Base-by-base conservation (phyloP, 2,888 invertebrate species). In the Phengaris arion region DNA sequence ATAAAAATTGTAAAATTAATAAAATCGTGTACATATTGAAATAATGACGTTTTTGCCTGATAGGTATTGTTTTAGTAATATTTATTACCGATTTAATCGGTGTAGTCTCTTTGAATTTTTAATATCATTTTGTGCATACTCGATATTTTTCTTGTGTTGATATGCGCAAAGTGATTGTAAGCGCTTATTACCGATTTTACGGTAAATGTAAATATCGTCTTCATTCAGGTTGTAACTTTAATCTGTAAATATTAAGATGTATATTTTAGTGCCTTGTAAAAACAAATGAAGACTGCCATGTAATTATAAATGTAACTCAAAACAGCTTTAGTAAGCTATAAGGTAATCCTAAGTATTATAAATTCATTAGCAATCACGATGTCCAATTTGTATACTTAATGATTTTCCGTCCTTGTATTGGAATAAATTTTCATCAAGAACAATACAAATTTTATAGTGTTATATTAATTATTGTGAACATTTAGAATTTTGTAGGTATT, bases 131-230 rank as follows among this genome's bases (percentile, higher is more conserved):
- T 92, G 92, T 87, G 92, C 92, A 91, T 92, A 84, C 81, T 85
- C 85, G 85, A 86, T 22, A 85, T 85, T 84, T 79, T 82, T 84
- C 81, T 79, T 78, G 77, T 75, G 83, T 86, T 85, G 82, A 88
- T 89, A 86, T 93, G 93, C 92, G 90, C 93, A 91, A 91, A 93
- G 89, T 93, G 93, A 89, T 90, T 84, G 85, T 93, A 93, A 92
- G 91, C 89, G 92, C 91, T 92, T 91, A 89, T 89, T 93, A 92
- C 93, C 93, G 91, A 92, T 93, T 93, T 92, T 92, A 86, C 91
- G 93, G 93, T 93, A 93, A 87, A 84, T 93, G 92, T 93, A 93
- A 82, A 93, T 93, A 92, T 83, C 78, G 80, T 86, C 84, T 87
- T 86, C 85, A 86, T 86, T 91, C 89, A 89, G 91, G 90, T 89